Percentiles rank a stretch among this genome's conserved stretches.
phyloP scores from a whole-genome alignment of 2,797 vertebrate genomes.

The Muscicapa striata region DNA sequence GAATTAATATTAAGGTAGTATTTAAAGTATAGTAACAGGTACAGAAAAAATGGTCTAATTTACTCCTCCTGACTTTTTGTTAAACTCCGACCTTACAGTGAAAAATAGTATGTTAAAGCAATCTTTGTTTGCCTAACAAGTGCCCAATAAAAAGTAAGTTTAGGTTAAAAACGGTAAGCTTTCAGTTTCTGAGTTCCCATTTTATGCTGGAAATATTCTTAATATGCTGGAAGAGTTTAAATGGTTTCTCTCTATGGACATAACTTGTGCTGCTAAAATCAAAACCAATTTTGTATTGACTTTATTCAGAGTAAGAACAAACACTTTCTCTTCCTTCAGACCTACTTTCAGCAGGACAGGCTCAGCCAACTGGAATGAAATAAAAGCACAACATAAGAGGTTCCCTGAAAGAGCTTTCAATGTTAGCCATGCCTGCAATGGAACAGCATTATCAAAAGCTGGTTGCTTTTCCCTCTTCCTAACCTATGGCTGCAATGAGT shows the following conservation, averaged over 20 bases:
- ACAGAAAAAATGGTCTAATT: neutral
- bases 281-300: neutral
- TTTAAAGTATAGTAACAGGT: neutral
- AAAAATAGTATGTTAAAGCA: neutral
- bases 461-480: neutral
- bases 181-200: neutral
- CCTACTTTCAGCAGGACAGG: slow-evolving; percentile 4
- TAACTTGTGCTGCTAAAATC: neutral
- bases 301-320: slow-evolving; percentile 44
- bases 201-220: slow-evolving; percentile 12
- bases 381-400: neutral
- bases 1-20: neutral
- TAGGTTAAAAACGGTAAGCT: neutral
- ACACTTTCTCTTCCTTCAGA: slow-evolving; percentile 14
- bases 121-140: neutral
- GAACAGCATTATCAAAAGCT: neutral
- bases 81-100: neutral
- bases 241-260: neutral
- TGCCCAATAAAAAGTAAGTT: neutral
- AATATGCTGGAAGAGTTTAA: neutral
- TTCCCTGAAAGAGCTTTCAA: neutral
- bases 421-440: rapidly evolving
- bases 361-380: slow-evolving; percentile 1
- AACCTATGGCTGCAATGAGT: neutral
- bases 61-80: neutral